Base-by-base conservation (phyloP, 2,888 invertebrate species). In the Epinotia bilunana region DNA sequence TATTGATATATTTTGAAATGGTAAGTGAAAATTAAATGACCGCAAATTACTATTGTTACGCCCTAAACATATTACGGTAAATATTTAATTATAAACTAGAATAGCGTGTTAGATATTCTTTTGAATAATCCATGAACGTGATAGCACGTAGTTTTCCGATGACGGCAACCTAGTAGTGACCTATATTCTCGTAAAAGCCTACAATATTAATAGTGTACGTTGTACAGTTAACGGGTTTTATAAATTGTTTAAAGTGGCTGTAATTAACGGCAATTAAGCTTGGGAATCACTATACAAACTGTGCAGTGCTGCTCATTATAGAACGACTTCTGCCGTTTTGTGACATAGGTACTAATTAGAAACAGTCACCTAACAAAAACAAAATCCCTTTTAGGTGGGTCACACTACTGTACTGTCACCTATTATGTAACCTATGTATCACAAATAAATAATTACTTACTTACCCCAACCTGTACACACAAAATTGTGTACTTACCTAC, bases 101-200 rank as follows among this genome's bases (percentile, higher is more conserved):
- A 39, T 23, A 43, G 28, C 12, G 57, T 43, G 49, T 28, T 18
- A 46, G 16, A 7, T 28, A 49, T 64, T 46, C 16, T 18, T 39
- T 49, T 60, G 49, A 73, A 67, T 58, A 60, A 33, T 53, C 49
- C 16, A 58, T 43, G 46, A 67, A 67, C 49, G 46, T 46, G 43
- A 12, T 49, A 16, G 12, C 49, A 6, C 13, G 2, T 6, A 33
- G 33, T 57, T 43, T 67, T 68, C 57, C 64, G 72, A 28, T 60
- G 16, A 18, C n/a, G 28, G 28, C 6, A 12, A n/a, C 65, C 72
- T 73, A 73, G 49, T 73, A 73, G 49, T 73, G 72, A 73, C 72
- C 72, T 33, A 43, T 61, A 64, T 72, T 60, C 28, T n/a, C 7
- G 23, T 58, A 20, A 49, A 57, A 57, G 39, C 23, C 69, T 60